Conservation (phyloP, 2,888 invertebrate genomes). For the Heterodera filipjevi region DNA sequence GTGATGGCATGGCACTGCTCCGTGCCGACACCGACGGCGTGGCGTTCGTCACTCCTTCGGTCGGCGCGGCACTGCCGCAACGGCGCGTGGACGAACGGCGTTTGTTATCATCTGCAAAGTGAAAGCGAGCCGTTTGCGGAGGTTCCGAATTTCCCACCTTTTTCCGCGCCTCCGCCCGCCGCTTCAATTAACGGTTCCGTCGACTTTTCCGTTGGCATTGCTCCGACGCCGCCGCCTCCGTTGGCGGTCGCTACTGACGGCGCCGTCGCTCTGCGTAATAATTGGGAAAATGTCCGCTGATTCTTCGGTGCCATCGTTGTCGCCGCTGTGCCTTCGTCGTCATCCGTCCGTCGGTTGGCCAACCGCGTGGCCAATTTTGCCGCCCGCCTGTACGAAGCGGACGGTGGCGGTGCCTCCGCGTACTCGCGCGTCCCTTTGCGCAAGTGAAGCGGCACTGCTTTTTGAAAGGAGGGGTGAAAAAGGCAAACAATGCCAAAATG, state of each 20-base stretch:
- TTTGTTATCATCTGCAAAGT: background rate
- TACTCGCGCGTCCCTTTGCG: slow-evolving; percentile 52
- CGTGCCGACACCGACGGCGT: background rate
- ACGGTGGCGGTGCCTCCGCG: slow-evolving; percentile 45
- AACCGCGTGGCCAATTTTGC: slow-evolving; percentile 32
- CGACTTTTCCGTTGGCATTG: slow-evolving; percentile 55
- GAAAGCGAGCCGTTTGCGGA: too few species aligned
- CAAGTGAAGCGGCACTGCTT: slow-evolving; percentile 56
- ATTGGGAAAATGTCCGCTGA: background rate
- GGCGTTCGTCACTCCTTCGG: background rate
- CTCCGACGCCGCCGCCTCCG: slow-evolving; percentile 25
- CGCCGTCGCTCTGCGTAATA: background rate
- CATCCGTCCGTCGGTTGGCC: slow-evolving; percentile 10
- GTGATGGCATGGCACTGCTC: background rate
- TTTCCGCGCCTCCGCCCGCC: slow-evolving; percentile 21
- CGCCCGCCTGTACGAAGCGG: slow-evolving; percentile 43
- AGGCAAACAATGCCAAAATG: background rate
- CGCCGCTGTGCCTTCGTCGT: slow-evolving; percentile 14
- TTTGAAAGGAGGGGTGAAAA: too few species aligned
- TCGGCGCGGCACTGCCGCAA: background rate
- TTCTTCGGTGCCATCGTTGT: slow-evolving; percentile 1
- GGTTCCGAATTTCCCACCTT: background rate
- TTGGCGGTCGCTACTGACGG: background rate
- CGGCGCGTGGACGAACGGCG: background rate
- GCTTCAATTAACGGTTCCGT: slow-evolving; percentile 49